Base-by-base conservation (phyloP, 2,888 invertebrate species). In the Euphydryas editha region DNA sequence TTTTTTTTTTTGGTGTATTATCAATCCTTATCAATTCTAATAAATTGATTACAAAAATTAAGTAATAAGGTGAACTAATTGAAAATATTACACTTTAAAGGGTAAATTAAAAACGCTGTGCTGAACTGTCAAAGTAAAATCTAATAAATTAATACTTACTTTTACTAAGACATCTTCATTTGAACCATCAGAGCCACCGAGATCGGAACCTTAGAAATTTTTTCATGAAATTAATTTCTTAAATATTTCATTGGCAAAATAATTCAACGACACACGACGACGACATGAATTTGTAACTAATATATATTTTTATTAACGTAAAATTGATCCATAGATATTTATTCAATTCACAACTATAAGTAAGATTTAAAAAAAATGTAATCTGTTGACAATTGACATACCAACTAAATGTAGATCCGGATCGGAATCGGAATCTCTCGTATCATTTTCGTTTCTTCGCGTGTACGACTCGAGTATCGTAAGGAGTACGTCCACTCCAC, bases 111-210 rank as follows among this genome's bases (percentile, higher is more conserved):
- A n/a, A n/a, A n/a, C n/a, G n/a, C n/a, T 24, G 2, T 24, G 24
- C 24, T 6, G 24, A 24, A 4, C 24, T 24, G 24, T 2, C 6
- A 24, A 24, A n/a, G 8, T 24, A 4, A n/a, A 51, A 51, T 17
- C 8, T 39, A 46, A 51, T 30, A 49, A 17, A 13, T 17, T n/a
- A 10, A 37, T 21, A 10, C 17, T 74, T 83, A 95, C 95, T 92
- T 95, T 95, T 49, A 95, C 94, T 73, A 95, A 94, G 36, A 95
- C 95, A 78, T 95, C 95, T 84, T 95, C 95, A 46, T 93, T 90
- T 5, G 93, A 93, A 1, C 93, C 93, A 69, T 93, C 93, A 0
- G 93, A 93, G 13, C 92, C 93, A 61, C 90, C 85, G 67, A 93
- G 76, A 75, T 93, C 92, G 46, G 89, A 85, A 70, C 89, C 89